phyloP scores from a whole-genome alignment of 2,113 vertebrate species.

The Eurypyga helias region DNA sequence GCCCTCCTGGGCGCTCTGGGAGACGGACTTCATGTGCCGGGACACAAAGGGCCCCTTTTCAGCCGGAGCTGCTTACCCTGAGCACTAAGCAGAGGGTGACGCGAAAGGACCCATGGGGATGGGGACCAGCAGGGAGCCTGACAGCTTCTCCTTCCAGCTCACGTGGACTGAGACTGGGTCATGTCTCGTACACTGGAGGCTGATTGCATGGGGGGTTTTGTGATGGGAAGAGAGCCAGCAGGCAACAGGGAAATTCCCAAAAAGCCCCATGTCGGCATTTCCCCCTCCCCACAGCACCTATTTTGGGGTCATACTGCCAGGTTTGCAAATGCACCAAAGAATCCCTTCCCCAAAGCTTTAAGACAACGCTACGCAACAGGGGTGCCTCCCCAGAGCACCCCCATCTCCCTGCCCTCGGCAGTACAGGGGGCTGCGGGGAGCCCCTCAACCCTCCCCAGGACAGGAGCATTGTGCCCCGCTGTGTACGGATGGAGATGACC shows the following conservation, averaged over 20 bases:
- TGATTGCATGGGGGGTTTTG: not conserved
- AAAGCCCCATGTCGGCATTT: not conserved
- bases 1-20: not conserved
- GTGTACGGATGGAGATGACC: not conserved
- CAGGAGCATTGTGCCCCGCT: rapidly evolving
- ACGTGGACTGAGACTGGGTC: rapidly evolving
- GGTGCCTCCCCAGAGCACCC: not conserved
- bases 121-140: not conserved
- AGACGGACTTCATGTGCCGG: not conserved
- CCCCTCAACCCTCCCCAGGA: not conserved
- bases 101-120: rapidly evolving
- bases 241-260: not conserved
- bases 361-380: not conserved
- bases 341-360: not conserved
- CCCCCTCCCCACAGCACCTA: not conserved
- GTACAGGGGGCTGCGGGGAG: not conserved
- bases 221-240: not conserved
- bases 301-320: not conserved
- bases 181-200: not conserved
- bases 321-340: not conserved
- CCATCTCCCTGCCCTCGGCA: not conserved
- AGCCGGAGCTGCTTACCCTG: not conserved
- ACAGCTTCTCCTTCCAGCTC: not conserved
- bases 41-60: conserved; percentile 40
- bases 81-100: not conserved